Evolutionary conservation across 2,888 invertebrate species (phyloP), one percentile per base, ranked within the genome.

Genomic region (Zele albiditarsus): DNA sequence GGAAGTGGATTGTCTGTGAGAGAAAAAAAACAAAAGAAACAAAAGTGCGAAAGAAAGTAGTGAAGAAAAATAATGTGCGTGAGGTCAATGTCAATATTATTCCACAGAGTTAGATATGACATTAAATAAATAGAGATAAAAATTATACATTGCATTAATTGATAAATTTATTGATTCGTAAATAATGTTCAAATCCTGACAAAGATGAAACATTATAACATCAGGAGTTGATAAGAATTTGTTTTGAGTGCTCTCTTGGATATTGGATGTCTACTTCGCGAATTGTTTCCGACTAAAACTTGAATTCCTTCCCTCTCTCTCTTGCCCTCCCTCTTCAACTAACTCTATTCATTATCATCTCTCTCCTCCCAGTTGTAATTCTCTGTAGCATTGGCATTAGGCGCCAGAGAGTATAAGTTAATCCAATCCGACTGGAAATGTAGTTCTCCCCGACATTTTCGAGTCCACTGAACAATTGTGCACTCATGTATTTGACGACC

Each of bases 41-140:
- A 28, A 73, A 66, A 60, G 49, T 10, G 58, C 62, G 46, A 20
- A 63, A 72, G 28, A 73, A 53, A 20, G n/a, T 20, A 53, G 20
- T 10, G 6, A 53, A n/a, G 53, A 8, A 14, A 62, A 65, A 73
- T 74, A 76, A 82, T 78, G 82, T 81, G 79, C 74, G 65, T 71
- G 74, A 77, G 71, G 65, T 63, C 73, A 75, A 76, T 53, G 53
- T 53, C 53, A 53, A 53, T 10, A 53, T 53, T 10, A 53, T 53
- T 23, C 2, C 79, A 77, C 69, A 77, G 74, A 77, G 73, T 68
- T 63, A 62, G 63, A 42, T 49, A 53, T 20, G n/a, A 46, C 20
- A 53, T n/a, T 6, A 0, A 23, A 20, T 14, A 23, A 65, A 38
- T 74, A 31, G 63, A 31, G 63, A 63, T 67, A 75, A 60, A 38